Conservation (phyloP, 2,113 vertebrate genomes). For the Poicephalus meyeri region DNA sequence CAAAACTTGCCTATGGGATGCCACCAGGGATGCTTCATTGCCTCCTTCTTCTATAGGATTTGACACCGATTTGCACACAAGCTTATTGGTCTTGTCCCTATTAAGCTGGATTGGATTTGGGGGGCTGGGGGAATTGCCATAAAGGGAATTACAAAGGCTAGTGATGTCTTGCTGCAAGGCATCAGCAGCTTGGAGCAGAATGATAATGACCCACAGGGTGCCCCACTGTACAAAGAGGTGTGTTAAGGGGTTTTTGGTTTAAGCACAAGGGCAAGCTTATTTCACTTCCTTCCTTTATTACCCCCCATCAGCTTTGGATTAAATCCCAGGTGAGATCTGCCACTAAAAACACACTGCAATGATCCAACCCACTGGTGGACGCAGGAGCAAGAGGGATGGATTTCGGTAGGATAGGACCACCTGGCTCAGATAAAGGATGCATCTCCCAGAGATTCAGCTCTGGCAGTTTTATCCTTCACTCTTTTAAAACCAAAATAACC, state of each 20-base stretch:
- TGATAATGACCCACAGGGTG: accelerated
- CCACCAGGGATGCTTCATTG: neutral
- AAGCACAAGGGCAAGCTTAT: neutral
- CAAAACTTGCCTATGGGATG: neutral
- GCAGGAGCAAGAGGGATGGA: neutral
- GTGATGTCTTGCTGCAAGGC: neutral
- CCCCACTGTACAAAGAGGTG: accelerated
- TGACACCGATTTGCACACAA: neutral
- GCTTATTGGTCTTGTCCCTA: neutral
- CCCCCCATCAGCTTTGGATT: accelerated
- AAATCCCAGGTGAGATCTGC: neutral
- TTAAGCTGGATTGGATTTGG: neutral
- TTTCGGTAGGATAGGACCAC: neutral
- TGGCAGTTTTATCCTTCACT: neutral
- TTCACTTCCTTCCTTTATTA: neutral
- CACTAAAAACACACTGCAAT: neutral
- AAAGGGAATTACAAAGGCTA: neutral
- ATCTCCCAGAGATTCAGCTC: neutral
- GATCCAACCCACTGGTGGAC: neutral
- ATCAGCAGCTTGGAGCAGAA: neutral
- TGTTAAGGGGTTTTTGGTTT: neutral
- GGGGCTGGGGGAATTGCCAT: neutral
- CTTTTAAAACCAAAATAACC: neutral
- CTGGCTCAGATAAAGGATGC: neutral
- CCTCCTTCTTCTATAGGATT: neutral